Evolutionary conservation across 2,888 invertebrate genomes (phyloP).

Genomic region (Alentia gelatinosa): DNA sequence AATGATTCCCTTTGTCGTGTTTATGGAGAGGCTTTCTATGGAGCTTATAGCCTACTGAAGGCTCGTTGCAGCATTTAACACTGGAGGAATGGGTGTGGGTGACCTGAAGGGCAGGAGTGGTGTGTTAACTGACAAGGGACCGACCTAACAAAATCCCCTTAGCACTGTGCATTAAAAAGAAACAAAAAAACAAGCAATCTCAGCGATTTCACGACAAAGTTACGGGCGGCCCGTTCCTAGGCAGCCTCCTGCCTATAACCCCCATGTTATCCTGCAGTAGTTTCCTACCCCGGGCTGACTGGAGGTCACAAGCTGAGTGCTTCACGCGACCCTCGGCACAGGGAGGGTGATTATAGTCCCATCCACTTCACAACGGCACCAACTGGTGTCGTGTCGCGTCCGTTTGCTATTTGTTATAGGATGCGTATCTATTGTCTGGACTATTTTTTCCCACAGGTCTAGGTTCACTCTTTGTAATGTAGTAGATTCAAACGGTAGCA

Average conservation of each 20-base stretch:
- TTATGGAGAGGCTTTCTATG: no score
- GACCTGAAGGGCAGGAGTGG: no score
- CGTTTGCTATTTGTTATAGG: neutral
- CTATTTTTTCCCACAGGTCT: neutral
- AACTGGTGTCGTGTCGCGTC: neutral
- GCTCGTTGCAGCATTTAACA: no score
- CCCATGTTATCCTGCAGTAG: neutral
- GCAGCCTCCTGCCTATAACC: no score
- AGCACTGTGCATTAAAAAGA: neutral
- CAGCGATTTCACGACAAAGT: neutral
- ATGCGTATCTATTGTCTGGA: neutral
- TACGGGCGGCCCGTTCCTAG: no score
- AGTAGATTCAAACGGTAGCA: slow-evolving; percentile 1
- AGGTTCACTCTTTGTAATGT: neutral
- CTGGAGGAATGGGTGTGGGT: no score
- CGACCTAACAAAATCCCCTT: neutral
- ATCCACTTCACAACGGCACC: neutral
- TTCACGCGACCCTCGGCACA: neutral
- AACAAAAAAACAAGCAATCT: neutral
- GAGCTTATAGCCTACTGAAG: no score
- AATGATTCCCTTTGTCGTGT: no score
- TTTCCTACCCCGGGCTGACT: neutral
- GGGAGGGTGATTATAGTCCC: neutral
- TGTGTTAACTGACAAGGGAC: neutral
- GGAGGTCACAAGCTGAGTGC: neutral